These are phyloP conservation scores for Lucilia sericata DNA, from an alignment of 1,140 invertebrate genomes.

Conservation along the genomic window DNA sequence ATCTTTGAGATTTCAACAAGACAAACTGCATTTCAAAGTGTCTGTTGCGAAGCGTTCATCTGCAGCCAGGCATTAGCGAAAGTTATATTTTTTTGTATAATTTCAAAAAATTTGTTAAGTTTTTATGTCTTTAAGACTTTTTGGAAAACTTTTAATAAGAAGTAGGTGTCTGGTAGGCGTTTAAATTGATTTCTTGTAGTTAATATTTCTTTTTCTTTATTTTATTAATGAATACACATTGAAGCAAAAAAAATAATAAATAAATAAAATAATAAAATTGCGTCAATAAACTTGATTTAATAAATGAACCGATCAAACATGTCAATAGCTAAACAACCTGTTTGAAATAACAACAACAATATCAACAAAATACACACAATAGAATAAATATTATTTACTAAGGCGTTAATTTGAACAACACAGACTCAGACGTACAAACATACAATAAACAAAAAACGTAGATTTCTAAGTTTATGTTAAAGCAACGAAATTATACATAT, in stretches of 20 bases:
- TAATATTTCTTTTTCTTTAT: neutral
- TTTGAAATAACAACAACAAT: conserved; percentile 9
- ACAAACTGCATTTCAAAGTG: neutral
- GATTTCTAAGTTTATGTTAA: neutral
- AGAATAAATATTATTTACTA: neutral
- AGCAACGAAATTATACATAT: neutral
- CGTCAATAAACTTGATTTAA: conserved; percentile 43
- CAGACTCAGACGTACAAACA: neutral
- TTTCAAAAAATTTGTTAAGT: neutral
- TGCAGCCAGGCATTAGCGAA: conserved; percentile 28
- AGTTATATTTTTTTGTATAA: neutral
- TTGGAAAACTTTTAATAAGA: neutral
- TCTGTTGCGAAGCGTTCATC: neutral
- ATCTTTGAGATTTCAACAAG: neutral
- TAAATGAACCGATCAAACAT: neutral
- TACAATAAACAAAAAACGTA: neutral
- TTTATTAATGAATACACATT: neutral
- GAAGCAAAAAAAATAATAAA: neutral
- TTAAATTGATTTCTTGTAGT: neutral
- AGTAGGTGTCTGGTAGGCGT: conserved; percentile 17
- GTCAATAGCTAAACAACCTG: conserved; percentile 20
- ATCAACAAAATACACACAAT: neutral
- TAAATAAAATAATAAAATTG: conserved; percentile 15
- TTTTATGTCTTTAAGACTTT: neutral
- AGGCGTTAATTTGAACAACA: conserved; percentile 33